These are phyloP conservation scores for Brachirus orientalis DNA, from an alignment of 2,113 vertebrate species.

Conservation along the genomic window DNA sequence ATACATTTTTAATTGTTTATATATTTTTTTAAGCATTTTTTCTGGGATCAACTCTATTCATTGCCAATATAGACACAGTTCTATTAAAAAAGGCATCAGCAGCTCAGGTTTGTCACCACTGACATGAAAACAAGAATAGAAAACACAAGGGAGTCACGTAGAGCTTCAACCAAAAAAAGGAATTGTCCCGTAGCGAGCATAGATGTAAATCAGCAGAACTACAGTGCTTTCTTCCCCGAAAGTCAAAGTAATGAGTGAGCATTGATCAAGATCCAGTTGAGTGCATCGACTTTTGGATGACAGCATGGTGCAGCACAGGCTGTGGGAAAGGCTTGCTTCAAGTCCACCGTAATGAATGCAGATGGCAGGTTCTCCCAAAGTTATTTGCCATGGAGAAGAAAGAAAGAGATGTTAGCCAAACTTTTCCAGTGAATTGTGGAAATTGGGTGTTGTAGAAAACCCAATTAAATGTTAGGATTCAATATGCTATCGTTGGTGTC, in stretches of 20 bases:
- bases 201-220: not conserved
- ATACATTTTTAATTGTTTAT: too few relatives aligned
- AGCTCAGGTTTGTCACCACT: too few relatives aligned
- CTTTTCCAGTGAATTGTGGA: constrained; percentile 7
- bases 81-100: too few relatives aligned
- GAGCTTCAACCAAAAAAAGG: too few relatives aligned
- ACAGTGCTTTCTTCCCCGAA: not conserved
- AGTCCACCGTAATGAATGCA: not conserved
- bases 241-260: not conserved
- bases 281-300: constrained; percentile 21
- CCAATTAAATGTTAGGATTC: constrained; percentile 21
- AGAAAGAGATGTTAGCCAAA: constrained; percentile 3
- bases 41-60: too few relatives aligned
- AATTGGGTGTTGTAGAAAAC: constrained; percentile 8
- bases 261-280: constrained; percentile 46
- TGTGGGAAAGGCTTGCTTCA: constrained; percentile 1
- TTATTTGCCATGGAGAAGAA: constrained; percentile 32
- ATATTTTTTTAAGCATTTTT: too few relatives aligned
- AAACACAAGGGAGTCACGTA: too few relatives aligned
- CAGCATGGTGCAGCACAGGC: constrained; percentile 13
- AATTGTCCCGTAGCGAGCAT: too few relatives aligned
- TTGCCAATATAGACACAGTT: too few relatives aligned
- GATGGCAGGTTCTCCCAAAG: not conserved
- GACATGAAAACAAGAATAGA: too few relatives aligned
- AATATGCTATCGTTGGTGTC: too few relatives aligned